Percentiles rank a stretch among this genome's conserved stretches.
These are phyloP conservation scores for Thaleichthys pacificus DNA, from an alignment of 2,797 vertebrate species.

Conservation along the genomic window DNA sequence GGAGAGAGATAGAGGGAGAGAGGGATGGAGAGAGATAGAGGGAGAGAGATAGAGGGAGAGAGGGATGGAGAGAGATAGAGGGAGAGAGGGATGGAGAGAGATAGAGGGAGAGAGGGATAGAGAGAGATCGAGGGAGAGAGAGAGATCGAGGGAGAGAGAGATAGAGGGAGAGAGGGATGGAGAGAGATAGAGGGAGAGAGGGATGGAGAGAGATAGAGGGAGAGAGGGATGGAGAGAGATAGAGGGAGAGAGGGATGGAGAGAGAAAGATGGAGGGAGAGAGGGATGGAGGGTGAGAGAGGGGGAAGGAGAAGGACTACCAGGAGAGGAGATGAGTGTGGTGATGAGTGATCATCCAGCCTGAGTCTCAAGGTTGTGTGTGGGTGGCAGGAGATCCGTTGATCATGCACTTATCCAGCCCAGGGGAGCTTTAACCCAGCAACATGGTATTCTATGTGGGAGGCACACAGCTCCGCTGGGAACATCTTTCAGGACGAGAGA, in stretches of 20 bases:
- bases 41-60: neutral
- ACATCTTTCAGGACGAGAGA: neutral
- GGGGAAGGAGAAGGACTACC: neutral
- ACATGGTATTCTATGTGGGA: no score
- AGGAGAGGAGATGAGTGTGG: neutral
- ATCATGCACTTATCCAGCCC: no score
- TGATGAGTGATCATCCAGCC: neutral
- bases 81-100: neutral
- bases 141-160: no score
- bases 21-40: neutral
- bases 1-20: conserved; percentile 1
- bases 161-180: no score
- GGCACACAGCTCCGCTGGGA: neutral
- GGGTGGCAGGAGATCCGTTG: neutral
- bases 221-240: no score
- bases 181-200: no score
- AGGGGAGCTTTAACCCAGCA: no score
- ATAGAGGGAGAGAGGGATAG: neutral
- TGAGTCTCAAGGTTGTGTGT: neutral
- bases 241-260: no score
- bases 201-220: neutral
- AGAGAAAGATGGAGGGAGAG: neutral
- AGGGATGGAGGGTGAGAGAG: neutral
- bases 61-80: neutral
- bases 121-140: conserved; percentile 1